Evolutionary conservation across 2,888 invertebrate species (phyloP).

Genomic region (Drosophila ustulata): DNA sequence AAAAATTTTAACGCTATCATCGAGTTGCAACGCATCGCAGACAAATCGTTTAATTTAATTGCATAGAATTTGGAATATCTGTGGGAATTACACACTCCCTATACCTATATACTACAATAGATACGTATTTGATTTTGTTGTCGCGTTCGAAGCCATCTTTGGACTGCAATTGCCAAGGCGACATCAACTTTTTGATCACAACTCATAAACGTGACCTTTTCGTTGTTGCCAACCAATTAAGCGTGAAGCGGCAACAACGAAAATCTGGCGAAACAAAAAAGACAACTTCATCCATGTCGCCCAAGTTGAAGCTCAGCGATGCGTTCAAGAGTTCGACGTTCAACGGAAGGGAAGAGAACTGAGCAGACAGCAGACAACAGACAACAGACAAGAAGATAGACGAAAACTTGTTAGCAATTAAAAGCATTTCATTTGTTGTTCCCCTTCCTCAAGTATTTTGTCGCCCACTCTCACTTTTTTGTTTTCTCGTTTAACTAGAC

Average conservation of each 20-base stretch:
- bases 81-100: background rate
- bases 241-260: slow-evolving; percentile 56
- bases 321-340: slow-evolving; percentile 41
- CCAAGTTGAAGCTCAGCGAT: slow-evolving; percentile 42
- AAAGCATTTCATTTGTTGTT: slow-evolving; percentile 33
- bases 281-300: slow-evolving; percentile 56
- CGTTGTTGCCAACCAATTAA: slow-evolving; percentile 72
- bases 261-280: slow-evolving; percentile 16
- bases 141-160: background rate
- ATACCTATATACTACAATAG: background rate
- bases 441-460: background rate
- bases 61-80: background rate
- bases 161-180: slow-evolving; percentile 22
- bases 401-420: slow-evolving; percentile 50
- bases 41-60: background rate
- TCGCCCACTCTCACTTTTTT: background rate
- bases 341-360: slow-evolving; percentile 1
- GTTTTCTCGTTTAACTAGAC: background rate
- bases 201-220: slow-evolving; percentile 77
- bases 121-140: background rate
- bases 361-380: background rate
- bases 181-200: slow-evolving; percentile 59
- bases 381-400: slow-evolving; percentile 21
- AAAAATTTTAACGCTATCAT: no score
- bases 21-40: background rate